Conservation (phyloP, 2,888 invertebrate species). For the Tetheella fluctuosa region DNA sequence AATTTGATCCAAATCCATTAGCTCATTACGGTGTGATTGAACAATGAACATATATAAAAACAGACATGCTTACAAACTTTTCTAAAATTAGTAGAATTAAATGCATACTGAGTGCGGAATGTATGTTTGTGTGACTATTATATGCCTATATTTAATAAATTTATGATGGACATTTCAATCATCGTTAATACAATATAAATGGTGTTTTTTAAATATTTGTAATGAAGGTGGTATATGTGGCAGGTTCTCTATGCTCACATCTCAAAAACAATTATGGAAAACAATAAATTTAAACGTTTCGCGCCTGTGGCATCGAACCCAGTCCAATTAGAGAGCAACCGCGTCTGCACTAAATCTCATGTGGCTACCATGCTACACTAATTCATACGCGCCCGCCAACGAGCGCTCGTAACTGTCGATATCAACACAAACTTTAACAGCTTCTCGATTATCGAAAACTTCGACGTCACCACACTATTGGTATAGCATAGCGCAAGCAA, state of each 20-base stretch:
- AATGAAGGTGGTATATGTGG: conserved; percentile 61
- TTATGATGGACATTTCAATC: background rate
- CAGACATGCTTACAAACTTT: too few relatives aligned
- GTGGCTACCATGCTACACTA: conserved; percentile 81
- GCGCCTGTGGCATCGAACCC: conserved; percentile 76
- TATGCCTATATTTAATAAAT: too few relatives aligned
- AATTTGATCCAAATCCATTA: background rate
- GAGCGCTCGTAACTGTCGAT: conserved; percentile 69
- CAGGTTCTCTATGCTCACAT: conserved; percentile 55
- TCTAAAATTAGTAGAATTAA: background rate
- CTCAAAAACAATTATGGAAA: conserved; percentile 79
- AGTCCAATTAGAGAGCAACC: conserved; percentile 77
- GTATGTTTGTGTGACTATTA: too few relatives aligned
- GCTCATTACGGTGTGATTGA: too few relatives aligned
- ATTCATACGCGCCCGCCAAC: conserved; percentile 76
- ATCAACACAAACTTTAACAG: conserved; percentile 70
- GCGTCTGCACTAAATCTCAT: conserved; percentile 78
- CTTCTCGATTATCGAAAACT: conserved; percentile 69
- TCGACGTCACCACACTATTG: conserved; percentile 50
- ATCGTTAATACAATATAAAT: background rate
- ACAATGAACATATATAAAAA: too few relatives aligned
- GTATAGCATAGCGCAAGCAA: background rate
- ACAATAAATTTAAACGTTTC: conserved; percentile 77
- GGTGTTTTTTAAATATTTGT: conserved; percentile 37
- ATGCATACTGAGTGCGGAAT: too few relatives aligned